Evolutionary conservation across 92 coral and sea anemone genomes (phyloP), one percentile per base, ranked within the genome.

Genomic region (Hydrozoanthus gracilis): DNA sequence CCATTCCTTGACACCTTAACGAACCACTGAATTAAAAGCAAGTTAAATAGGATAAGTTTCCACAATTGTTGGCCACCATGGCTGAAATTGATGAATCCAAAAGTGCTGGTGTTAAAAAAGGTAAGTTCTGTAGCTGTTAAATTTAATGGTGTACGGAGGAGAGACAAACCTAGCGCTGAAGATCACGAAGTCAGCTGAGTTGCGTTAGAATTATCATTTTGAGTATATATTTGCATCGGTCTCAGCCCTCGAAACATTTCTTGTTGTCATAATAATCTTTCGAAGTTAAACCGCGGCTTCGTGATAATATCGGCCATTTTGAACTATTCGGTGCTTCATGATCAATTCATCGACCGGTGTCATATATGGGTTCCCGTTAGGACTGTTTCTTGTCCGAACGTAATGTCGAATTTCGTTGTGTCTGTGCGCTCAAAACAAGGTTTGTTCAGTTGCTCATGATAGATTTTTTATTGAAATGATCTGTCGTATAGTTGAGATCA

Each of bases 41-140:
- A 89, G 54, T 83, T 83, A 82, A n/a, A n/a, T 89, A 82, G 65
- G 87, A 83, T 79, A 69, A 91, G 76, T 58, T 64, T 77, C 74
- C 51, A 66, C 91, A 62, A 60, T 61, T 52, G 54, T 66, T 71
- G 77, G 84, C 86, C 86, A 68, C 55, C 79, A 94, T 94, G 97
- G 88, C 92, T 52, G 95, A 92, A 17, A 82, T 87, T 77, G 92
- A 82, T 70, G 97, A 92, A 77, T 70, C 88, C n/a, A 88, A 90
- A 51, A 86, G 82, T 48, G 86, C 90, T 18, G 90, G 95, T 66
- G 97, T 94, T 10, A 86, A 87, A 44, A 91, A 88, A 92, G 97
- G 97, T 94, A 89, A 92, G 95, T 62, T 9, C 71, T 79, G 62
- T 66, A 69, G 15, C 9, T 58, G 64, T 11, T 58, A 16, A 58